phyloP scores from a whole-genome alignment of 1,140 invertebrate species.

The Aphelenchoides fujianensis region DNA sequence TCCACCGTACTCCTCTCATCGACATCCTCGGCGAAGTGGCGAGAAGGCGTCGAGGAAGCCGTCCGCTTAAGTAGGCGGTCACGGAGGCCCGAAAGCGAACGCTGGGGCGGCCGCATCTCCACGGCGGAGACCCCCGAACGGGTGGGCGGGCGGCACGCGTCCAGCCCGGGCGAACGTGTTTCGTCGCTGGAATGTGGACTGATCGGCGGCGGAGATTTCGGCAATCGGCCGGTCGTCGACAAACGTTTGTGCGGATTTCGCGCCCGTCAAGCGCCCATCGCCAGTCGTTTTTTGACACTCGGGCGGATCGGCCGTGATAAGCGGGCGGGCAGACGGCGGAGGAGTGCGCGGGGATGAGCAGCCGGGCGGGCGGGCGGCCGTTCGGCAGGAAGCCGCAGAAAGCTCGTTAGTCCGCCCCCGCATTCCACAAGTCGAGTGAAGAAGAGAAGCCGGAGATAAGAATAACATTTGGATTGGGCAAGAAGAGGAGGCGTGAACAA shows the following conservation, averaged over 20 bases:
- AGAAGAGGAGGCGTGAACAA: too few species aligned
- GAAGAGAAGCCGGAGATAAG: too few species aligned
- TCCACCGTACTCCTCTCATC: too few species aligned
- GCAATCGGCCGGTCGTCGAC: too few species aligned
- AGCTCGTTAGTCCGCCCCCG: not conserved
- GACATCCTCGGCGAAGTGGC: too few species aligned
- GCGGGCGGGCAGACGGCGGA: too few species aligned
- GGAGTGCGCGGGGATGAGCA: too few species aligned
- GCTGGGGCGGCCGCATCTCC: too few species aligned
- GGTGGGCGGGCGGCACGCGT: not conserved
- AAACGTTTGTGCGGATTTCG: not conserved
- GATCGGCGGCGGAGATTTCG: not conserved
- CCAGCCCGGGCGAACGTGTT: not conserved
- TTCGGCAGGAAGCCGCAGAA: not conserved
- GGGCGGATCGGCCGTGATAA: too few species aligned
- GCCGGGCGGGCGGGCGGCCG: not conserved
- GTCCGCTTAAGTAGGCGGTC: not conserved
- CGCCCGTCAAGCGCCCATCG: not conserved
- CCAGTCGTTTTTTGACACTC: not conserved
- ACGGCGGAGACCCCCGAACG: not conserved
- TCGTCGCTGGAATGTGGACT: not conserved
- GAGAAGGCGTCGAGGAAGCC: too few species aligned
- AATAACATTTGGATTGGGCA: not conserved
- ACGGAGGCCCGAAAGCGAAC: too few species aligned
- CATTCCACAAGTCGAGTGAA: not conserved